A percentile compares a stretch with the other conserved stretches of the same genome.
Conservation (phyloP, 2,113 vertebrate species). For the Sphaerodactylus townsendi region DNA sequence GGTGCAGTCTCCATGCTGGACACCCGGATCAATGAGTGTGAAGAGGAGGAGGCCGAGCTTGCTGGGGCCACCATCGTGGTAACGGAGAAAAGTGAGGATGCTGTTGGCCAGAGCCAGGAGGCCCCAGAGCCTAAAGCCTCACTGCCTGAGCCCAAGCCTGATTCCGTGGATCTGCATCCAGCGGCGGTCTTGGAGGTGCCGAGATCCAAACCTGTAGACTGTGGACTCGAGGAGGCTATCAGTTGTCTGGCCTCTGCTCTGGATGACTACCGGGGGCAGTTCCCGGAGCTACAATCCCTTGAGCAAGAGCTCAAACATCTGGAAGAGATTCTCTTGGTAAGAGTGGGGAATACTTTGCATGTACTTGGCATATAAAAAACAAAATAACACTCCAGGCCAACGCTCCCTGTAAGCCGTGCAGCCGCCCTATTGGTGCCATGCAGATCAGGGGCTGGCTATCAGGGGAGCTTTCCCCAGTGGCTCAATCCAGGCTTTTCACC, state of each 20-base stretch:
- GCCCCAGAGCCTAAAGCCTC: neutral
- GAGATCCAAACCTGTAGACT: conserved; percentile 64
- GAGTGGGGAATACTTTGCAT: conserved; percentile 27
- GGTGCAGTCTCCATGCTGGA: neutral
- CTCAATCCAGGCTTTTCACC: neutral
- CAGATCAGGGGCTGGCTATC: too few relatives aligned
- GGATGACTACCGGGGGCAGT: conserved; percentile 94
- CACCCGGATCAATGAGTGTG: neutral
- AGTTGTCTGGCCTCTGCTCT: conserved; percentile 81
- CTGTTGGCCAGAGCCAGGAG: fast-evolving
- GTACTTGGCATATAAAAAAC: neutral
- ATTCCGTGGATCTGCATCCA: neutral
- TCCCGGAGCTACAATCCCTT: conserved; percentile 89
- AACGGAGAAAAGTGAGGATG: neutral
- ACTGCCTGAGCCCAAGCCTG: fast-evolving
- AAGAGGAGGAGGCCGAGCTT: conserved; percentile 37
- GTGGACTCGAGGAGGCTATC: conserved; percentile 84
- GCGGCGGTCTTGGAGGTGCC: neutral
- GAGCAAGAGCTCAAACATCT: conserved; percentile 88
- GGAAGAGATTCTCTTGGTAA: conserved; percentile 89
- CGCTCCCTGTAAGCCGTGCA: too few relatives aligned
- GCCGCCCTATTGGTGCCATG: too few relatives aligned
- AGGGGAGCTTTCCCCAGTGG: too few relatives aligned
- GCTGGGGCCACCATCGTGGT: fast-evolving
- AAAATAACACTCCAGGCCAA: neutral